phyloP scores from a whole-genome alignment of 2,113 vertebrate genomes.

The Strix uralensis region DNA sequence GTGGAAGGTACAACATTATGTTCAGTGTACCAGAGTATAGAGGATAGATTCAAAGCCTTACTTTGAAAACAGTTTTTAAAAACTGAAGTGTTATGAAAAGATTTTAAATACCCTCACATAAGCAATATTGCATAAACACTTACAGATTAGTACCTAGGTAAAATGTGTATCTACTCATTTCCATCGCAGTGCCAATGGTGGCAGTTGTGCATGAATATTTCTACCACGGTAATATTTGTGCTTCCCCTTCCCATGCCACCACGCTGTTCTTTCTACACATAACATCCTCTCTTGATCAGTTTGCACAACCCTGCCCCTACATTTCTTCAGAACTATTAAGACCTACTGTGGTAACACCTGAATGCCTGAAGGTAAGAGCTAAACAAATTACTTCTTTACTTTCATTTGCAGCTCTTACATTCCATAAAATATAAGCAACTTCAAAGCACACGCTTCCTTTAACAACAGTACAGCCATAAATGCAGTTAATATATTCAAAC shows the following conservation, averaged over 20 bases:
- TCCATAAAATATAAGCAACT: neutral
- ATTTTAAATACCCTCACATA: neutral
- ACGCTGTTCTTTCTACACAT: neutral
- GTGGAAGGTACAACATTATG: conserved; percentile 28
- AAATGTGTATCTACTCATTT: neutral
- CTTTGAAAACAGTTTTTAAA: neutral
- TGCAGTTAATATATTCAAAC: neutral
- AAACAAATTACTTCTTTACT: neutral
- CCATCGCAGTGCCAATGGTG: neutral
- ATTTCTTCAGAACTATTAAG: neutral
- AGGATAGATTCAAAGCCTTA: neutral
- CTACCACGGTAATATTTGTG: neutral
- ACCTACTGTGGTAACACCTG: neutral
- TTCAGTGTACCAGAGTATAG: neutral
- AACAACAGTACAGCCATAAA: neutral
- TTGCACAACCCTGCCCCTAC: neutral
- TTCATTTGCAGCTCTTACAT: neutral
- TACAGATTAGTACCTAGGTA: neutral
- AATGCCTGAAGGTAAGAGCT: neutral
- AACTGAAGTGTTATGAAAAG: neutral
- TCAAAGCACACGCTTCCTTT: neutral
- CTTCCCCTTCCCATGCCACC: neutral
- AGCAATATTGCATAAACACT: neutral
- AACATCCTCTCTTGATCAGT: neutral
- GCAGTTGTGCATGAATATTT: neutral